Base-by-base conservation (phyloP, 2,888 invertebrate genomes). In the Dynastes grantii region DNA sequence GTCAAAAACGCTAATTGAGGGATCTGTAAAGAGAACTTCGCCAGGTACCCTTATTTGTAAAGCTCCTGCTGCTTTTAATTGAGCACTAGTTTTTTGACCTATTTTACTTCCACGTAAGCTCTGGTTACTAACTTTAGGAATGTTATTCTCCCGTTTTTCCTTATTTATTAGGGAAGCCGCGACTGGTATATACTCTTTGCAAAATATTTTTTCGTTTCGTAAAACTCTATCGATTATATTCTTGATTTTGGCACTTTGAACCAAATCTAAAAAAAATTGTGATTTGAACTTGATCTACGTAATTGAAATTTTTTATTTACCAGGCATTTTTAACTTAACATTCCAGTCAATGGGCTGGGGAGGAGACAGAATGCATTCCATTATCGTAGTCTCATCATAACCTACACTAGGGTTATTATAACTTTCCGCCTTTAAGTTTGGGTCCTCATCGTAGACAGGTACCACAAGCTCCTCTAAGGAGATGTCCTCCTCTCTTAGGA, bases 1-100 rank as follows among this genome's bases (percentile, higher is more conserved):
- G 27, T 82, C 81, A 53, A 79, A 83, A 32, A 82, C 79, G 58
- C 76, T 78, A 13, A 81, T 76, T n/a, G 78, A 70, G 8, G 82
- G 83, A 81, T 84, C 83, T n/a, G 84, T 84, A 73, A 80, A 84
- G 64, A 84, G 82, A 6, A 81, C 79, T 81, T 85, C 84, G 4
- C 81, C 84, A 13, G 82, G 77, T 22, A 84, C 76, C 32, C 76
- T 70, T 45, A 84, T 81, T 71, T 78, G 73, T 16, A 82, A 53
- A 51, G 32, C 61, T n/a, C 58, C 55, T 2, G 40, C 64, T 78
- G 80, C 73, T 9, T n/a, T 13, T 45, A 22, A 27, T 63, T 78
- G 76, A 49, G 13, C 79, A 78, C 68, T 77, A 64, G 3, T 78
- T 67, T 64, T 76, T 78, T 73, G 5, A 13, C 58, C 63, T 77